Evolutionary conservation across 2,113 vertebrate genomes (phyloP).

Genomic region (Rhagologus leucostigma): DNA sequence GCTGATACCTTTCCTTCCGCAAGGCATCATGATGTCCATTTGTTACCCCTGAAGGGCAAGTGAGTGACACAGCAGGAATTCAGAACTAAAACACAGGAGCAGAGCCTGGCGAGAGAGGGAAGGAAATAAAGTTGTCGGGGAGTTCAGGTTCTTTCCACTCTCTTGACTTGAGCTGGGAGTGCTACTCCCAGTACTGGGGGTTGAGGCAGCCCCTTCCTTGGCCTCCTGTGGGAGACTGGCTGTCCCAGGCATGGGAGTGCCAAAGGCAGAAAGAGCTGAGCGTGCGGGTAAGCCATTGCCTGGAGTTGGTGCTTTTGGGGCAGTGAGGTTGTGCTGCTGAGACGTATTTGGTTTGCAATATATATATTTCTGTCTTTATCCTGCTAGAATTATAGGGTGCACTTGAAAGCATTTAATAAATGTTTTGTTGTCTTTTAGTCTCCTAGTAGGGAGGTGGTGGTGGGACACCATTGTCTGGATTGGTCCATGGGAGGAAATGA

Average conservation of each 20-base stretch:
- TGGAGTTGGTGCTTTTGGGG: background rate
- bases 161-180: background rate
- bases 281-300: rapidly evolving
- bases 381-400: background rate
- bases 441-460: background rate
- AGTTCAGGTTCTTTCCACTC: background rate
- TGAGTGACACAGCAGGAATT: background rate
- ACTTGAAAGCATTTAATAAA: background rate
- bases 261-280: background rate
- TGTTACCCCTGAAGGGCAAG: background rate
- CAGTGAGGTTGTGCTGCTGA: background rate
- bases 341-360: background rate
- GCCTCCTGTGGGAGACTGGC: background rate
- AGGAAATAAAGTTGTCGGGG: background rate
- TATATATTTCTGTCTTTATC: background rate
- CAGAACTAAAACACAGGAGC: background rate
- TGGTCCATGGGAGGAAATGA: background rate
- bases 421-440: background rate
- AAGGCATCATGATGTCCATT: background rate
- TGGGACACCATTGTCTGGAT: background rate
- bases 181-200: background rate
- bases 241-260: background rate
- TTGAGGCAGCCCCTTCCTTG: background rate
- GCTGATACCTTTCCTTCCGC: background rate
- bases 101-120: background rate